phyloP scores from a whole-genome alignment of 2,888 invertebrate species.

The Rhabditophanes sp. region DNA sequence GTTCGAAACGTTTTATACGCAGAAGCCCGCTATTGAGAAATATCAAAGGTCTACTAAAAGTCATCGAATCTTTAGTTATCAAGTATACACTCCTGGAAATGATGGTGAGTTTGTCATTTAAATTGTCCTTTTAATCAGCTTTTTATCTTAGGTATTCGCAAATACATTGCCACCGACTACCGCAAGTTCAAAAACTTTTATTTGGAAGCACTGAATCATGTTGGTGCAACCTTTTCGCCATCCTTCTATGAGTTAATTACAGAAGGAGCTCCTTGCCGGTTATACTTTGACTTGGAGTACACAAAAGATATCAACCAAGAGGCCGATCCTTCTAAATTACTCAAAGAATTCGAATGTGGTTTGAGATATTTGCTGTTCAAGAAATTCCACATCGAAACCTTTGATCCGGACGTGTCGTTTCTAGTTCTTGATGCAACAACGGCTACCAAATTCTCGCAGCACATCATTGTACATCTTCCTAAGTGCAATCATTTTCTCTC shows the following conservation, averaged over 20 bases:
- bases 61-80: no score
- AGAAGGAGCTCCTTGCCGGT: constrained; percentile 22
- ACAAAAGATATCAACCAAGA: constrained; percentile 10
- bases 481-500: no score
- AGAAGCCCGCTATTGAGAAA: no score
- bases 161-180: constrained; percentile 10
- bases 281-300: constrained; percentile 29
- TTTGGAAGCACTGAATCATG: constrained; percentile 2
- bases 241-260: constrained; percentile 23
- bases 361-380: constrained; percentile 6
- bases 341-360: constrained; percentile 11
- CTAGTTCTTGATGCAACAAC: constrained; percentile 23
- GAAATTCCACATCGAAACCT: constrained; percentile 3
- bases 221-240: background rate
- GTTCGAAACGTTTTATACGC: no score
- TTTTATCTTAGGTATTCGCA: constrained; percentile 11
- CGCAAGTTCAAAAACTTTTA: constrained; percentile 19
- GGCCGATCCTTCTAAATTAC: constrained; percentile 5
- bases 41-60: no score
- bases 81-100: no score
- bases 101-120: no score
- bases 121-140: no score
- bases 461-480: constrained; percentile 22
- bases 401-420: constrained; percentile 14
- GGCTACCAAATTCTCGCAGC: constrained; percentile 16